Base-by-base conservation (phyloP, 1,140 invertebrate species). In the Augochlora pura region DNA sequence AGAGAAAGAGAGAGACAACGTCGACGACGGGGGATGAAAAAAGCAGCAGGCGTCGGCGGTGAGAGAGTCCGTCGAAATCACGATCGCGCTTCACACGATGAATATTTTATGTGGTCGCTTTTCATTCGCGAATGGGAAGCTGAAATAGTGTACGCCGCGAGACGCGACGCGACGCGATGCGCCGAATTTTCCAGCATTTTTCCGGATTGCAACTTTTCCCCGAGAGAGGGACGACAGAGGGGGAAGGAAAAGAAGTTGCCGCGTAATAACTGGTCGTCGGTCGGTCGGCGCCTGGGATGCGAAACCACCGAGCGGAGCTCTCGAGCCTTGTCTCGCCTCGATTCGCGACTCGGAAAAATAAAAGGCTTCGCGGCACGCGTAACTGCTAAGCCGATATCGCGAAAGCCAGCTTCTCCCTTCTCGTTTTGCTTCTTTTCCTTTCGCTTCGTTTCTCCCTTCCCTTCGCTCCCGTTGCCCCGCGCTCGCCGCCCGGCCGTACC, bases 131-230 rank as follows among this genome's bases (percentile, higher is more conserved):
- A 14, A 18, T 32, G 9, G 21, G 25, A n/a, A 57, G 18, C 54
- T n/a, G 21, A n/a, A n/a, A 57, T 21, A 57, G 18, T 21, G 49
- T 46, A 46, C 9, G 42, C 49, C 52, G 60, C 69, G 72, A 84
- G 42, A 46, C 42, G 42, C 52, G 52, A 5, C 18, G 21, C 0
- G 49, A 16, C 65, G 42, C 57, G 52, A 18, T 32, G 64, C 49
- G 59, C 70, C 69, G 72, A 84, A 66, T 78, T 75, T 32, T 23
- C 23, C 14, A 27, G n/a, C 46, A 60, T 79, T 79, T 79, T 80
- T 71, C 69, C 66, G 23, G 49, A 57, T 57, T 49, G 57, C 66
- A 25, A 64, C 14, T 52, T 27, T 42, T 4, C 21, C 38, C 23
- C 8, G 23, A 23, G 49, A 23, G 49, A 46, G 12, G 49, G 49